Percentiles rank a stretch among this genome's conserved stretches.
Evolutionary conservation across 2,888 invertebrate species (phyloP).

Genomic region (Abrostola tripartita): DNA sequence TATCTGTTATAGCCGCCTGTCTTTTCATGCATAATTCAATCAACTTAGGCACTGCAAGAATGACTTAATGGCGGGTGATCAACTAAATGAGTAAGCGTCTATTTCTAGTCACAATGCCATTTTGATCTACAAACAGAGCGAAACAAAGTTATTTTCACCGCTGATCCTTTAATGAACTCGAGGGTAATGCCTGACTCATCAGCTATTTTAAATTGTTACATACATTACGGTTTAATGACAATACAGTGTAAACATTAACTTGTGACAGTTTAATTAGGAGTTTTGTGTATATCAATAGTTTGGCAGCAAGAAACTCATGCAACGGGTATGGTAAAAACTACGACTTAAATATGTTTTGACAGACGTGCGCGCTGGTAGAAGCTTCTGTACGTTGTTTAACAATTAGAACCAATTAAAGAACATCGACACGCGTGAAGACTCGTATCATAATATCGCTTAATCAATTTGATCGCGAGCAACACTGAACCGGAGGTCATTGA

Average conservation of each 20-base stretch:
- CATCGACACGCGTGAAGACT: conserved; percentile 76
- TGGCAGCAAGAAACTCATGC: conserved; percentile 18
- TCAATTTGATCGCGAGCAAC: conserved; percentile 80
- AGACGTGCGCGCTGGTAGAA: conserved; percentile 28
- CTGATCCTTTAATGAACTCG: conserved; percentile 66
- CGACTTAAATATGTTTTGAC: conserved; percentile 36
- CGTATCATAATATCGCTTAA: conserved; percentile 80
- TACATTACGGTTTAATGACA: conserved; percentile 58
- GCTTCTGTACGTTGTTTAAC: conserved; percentile 53
- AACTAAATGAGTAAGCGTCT: conserved; percentile 64
- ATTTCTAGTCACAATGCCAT: conserved; percentile 64
- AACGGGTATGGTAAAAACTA: conserved; percentile 16
- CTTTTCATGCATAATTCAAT: conserved; percentile 37
- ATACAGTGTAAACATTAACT: conserved; percentile 4
- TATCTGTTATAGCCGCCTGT: conserved; percentile 17
- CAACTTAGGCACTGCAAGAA: conserved; percentile 29
- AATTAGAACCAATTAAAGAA: conserved; percentile 83
- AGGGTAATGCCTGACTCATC: conserved; percentile 73
- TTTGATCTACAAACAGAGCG: conserved; percentile 68
- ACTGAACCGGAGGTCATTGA: conserved; percentile 74
- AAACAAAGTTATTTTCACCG: conserved; percentile 70
- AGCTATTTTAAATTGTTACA: conserved; percentile 76
- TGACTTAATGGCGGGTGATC: conserved; percentile 28
- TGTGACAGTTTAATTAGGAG: conserved; percentile 17
- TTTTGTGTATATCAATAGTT: conserved; percentile 29